Evolutionary conservation across 2,888 invertebrate genomes (phyloP).

Genomic region (Caenorhabditis wallacei): DNA sequence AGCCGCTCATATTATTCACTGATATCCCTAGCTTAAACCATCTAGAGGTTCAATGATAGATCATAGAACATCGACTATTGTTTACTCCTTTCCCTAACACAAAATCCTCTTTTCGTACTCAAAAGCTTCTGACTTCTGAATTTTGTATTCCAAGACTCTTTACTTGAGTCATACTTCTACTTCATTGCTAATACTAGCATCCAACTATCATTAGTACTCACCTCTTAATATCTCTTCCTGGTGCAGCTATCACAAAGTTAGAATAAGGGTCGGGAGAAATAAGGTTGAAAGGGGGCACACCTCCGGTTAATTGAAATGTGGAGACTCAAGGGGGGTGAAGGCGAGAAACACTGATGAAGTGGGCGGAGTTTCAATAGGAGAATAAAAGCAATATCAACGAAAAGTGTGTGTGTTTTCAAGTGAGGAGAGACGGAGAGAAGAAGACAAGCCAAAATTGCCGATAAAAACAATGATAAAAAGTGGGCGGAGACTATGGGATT

Average conservation of each 20-base stretch:
- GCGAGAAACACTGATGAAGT: conserved; percentile 51
- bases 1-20: no score
- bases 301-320: conserved; percentile 24
- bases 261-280: neutral
- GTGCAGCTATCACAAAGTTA: neutral
- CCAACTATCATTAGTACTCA: neutral
- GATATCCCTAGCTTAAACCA: no score
- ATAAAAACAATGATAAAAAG: conserved; percentile 8
- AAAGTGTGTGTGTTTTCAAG: neutral
- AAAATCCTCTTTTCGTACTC: no score
- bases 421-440: neutral
- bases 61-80: no score
- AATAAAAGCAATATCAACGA: neutral
- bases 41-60: no score
- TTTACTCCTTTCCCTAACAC: no score
- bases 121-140: neutral
- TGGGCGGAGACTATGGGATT: conserved; percentile 13
- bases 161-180: no score
- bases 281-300: neutral
- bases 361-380: neutral
- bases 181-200: no score
- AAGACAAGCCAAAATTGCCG: neutral
- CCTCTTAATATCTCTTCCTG: neutral
- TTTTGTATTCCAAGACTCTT: neutral
- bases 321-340: conserved; percentile 6